A percentile compares a stretch with the other conserved stretches of the same genome.
Conservation (phyloP, 2,113 vertebrate species). For the Mohoua ochrocephala region DNA sequence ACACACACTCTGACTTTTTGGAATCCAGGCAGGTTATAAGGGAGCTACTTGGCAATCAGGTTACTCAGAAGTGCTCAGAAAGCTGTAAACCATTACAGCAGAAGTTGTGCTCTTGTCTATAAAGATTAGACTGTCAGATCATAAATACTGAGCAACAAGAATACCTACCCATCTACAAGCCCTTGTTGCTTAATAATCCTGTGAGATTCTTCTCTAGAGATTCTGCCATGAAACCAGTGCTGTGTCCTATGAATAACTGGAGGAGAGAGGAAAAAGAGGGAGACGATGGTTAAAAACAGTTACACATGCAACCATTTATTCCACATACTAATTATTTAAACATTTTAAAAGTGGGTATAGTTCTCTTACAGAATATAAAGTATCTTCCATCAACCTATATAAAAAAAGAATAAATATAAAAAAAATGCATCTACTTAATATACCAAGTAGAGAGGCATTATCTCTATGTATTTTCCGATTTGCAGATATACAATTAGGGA, state of each 20-base stretch:
- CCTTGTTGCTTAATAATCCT: slow-evolving; percentile 93
- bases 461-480: background rate
- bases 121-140: background rate
- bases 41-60: background rate
- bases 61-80: background rate
- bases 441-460: background rate
- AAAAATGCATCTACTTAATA: background rate
- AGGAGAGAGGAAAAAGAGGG: background rate
- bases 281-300: background rate
- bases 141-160: background rate
- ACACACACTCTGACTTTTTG: background rate
- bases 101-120: background rate
- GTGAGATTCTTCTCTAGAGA: slow-evolving; percentile 94
- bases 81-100: background rate
- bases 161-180: slow-evolving; percentile 91
- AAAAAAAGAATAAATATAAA: background rate
- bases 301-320: background rate
- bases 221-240: slow-evolving; percentile 95
- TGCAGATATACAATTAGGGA: background rate
- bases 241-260: slow-evolving; percentile 95
- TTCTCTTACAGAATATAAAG: background rate
- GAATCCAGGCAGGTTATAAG: background rate
- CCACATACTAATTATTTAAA: background rate
- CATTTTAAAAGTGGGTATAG: slow-evolving; percentile 31
- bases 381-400: background rate